These are phyloP conservation scores for Magallana angulata DNA, from an alignment of 1,140 invertebrate genomes.

Conservation along the genomic window DNA sequence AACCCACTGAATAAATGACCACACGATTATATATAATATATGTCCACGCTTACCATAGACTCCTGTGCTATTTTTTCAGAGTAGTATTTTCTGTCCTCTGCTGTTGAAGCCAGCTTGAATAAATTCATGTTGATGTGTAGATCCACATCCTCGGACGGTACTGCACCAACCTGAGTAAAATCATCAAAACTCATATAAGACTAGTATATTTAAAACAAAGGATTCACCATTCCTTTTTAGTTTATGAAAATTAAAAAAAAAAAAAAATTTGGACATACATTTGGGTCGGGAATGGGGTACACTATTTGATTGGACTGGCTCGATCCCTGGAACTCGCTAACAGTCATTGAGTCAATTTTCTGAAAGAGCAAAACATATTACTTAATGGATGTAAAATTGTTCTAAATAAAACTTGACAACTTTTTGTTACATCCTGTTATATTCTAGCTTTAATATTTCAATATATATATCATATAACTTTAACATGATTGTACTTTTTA, in stretches of 20 bases:
- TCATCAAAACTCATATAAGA: not conserved
- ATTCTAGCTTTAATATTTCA: no score
- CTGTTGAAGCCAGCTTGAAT: constrained; percentile 30
- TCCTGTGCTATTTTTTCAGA: constrained; percentile 23
- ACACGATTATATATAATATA: no score
- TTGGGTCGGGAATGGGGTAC: constrained; percentile 46
- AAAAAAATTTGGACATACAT: constrained; percentile 27
- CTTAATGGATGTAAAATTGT: no score
- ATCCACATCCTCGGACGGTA: constrained; percentile 78
- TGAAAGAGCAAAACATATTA: constrained; percentile 38
- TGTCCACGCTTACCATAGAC: not conserved
- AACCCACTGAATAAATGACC: no score
- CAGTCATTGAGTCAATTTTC: constrained; percentile 75
- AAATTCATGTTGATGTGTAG: constrained; percentile 74
- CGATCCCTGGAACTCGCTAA: constrained; percentile 79
- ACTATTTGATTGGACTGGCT: constrained; percentile 16
- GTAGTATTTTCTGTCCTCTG: constrained; percentile 26
- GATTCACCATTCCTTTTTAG: not conserved
- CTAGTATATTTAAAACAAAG: not conserved
- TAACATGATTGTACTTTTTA: no score
- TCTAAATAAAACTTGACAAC: no score
- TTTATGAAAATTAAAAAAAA: constrained; percentile 26
- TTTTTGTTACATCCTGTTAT: no score
- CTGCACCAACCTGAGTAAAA: constrained; percentile 73
- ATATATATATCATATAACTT: no score